Conservation (phyloP, 2,113 vertebrate species). For the Catharus fuscescens region DNA sequence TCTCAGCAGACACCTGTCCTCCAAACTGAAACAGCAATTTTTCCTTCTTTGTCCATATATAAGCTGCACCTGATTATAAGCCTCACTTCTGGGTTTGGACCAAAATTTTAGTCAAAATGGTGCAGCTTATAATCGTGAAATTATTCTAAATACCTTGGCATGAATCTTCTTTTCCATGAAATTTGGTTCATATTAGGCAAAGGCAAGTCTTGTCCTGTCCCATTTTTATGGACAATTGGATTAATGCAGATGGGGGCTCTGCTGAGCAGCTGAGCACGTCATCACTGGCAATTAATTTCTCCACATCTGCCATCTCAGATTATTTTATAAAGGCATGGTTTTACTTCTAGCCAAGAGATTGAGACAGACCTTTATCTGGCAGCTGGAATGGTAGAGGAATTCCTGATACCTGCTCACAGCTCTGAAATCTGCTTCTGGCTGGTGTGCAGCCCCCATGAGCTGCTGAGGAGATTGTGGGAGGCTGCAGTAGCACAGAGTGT, state of each 20-base stretch:
- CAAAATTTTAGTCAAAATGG: too few species aligned
- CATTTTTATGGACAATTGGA: not conserved
- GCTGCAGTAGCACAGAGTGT: not conserved
- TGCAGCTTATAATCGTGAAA: too few species aligned
- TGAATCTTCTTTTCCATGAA: not conserved
- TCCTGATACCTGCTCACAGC: not conserved
- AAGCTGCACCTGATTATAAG: too few species aligned
- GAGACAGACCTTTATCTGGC: not conserved
- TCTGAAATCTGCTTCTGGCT: not conserved
- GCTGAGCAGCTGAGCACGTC: not conserved
- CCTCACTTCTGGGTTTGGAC: too few species aligned
- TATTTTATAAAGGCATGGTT: not conserved
- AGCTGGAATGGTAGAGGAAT: not conserved
- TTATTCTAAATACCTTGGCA: not conserved
- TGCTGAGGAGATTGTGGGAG: not conserved
- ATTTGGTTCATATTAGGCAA: not conserved
- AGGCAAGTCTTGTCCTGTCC: not conserved
- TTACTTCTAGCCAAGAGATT: not conserved
- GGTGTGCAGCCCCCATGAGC: accelerated
- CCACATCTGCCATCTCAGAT: not conserved
- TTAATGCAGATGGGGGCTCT: not conserved
- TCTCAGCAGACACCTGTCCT: too few species aligned
- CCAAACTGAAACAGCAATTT: too few species aligned
- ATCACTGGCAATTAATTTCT: not conserved
- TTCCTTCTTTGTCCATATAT: too few species aligned